Base-by-base conservation (phyloP, 2,888 invertebrate genomes). In the Oasisia sp. region DNA sequence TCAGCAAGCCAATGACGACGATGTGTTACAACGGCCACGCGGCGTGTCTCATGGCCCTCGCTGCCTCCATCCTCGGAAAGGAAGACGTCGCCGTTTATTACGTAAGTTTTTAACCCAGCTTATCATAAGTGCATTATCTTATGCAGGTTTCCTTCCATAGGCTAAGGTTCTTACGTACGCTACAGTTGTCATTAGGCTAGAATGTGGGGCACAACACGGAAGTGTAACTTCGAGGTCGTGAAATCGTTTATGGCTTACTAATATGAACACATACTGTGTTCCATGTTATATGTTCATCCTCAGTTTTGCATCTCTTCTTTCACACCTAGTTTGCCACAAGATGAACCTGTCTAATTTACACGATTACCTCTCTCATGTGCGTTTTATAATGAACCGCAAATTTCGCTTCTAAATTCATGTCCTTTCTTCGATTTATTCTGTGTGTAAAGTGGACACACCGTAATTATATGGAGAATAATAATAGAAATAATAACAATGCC, bases 11-110 rank as follows among this genome's bases (percentile, higher is more conserved):
- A 8, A 7, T 95, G 45, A 93, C 92, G 19, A 93, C 93, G 9
- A 93, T 94, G 91, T 95, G 95, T 93, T 94, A 94, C 93, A 94
- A 94, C 91, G 95, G 95, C 4, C 94, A 95, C 94, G 94, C 95
- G 0, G 95, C 93, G 0, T 92, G 91, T 89, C 91, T 93, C 45
- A 27, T 92, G 38, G 93, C 93, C 4, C 92, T 93, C 4, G 92
- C 91, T 19, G 92, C 93, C 19, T 32, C 32, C n/a, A 32, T 89
- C 19, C 89, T 90, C 32, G 93, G 92, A 9, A 91, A 92, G 32
- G 14, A 38, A 9, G 93, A 93, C 58, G 91, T 91, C 32, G 89
- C 58, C 0, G 93, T 93, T 12, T 93, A 93, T 91, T 93, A 91
- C 74, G 93, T 94, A 93, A 94, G 94, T 45, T 27, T 50, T 91